Percentiles rank a stretch among this genome's conserved stretches.
Evolutionary conservation across 2,113 vertebrate genomes (phyloP).

Genomic region (Lophura nycthemera): DNA sequence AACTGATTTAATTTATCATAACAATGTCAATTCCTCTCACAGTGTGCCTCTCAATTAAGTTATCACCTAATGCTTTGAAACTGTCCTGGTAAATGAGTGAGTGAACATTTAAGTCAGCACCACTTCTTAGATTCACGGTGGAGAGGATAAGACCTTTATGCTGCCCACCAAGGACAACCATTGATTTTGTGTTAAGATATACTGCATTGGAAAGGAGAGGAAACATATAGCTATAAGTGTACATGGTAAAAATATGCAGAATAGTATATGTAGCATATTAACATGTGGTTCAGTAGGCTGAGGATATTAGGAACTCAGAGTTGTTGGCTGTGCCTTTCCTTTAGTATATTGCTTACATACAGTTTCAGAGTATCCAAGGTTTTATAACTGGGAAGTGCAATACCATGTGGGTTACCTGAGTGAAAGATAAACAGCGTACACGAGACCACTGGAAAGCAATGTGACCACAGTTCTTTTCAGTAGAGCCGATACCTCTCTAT

Average conservation of each 20-base stretch:
- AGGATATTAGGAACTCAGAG: neutral
- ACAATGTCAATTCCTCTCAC: conserved; percentile 24
- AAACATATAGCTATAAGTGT: neutral
- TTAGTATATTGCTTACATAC: neutral
- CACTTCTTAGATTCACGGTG: neutral
- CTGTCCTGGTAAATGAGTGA: conserved; percentile 32
- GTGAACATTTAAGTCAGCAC: conserved; percentile 52
- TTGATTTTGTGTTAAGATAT: conserved; percentile 47
- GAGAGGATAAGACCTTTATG: conserved; percentile 23
- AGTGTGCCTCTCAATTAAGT: conserved; percentile 20
- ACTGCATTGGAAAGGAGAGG: neutral
- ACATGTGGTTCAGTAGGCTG: conserved; percentile 9
- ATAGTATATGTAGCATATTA: neutral
- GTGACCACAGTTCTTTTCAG: neutral
- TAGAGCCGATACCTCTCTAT: neutral
- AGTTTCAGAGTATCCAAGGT: neutral
- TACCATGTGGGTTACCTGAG: neutral
- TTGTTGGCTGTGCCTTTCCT: neutral
- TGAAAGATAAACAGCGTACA: neutral
- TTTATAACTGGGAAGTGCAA: neutral
- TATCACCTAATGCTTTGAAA: conserved; percentile 57
- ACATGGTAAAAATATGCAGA: conserved; percentile 14
- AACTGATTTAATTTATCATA: conserved; percentile 45
- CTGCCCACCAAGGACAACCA: conserved; percentile 27
- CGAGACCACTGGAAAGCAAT: neutral